A percentile compares a stretch with the other conserved stretches of the same genome.
phyloP scores from a whole-genome alignment of 1,140 invertebrate genomes.

The Leptinotarsa texana region DNA sequence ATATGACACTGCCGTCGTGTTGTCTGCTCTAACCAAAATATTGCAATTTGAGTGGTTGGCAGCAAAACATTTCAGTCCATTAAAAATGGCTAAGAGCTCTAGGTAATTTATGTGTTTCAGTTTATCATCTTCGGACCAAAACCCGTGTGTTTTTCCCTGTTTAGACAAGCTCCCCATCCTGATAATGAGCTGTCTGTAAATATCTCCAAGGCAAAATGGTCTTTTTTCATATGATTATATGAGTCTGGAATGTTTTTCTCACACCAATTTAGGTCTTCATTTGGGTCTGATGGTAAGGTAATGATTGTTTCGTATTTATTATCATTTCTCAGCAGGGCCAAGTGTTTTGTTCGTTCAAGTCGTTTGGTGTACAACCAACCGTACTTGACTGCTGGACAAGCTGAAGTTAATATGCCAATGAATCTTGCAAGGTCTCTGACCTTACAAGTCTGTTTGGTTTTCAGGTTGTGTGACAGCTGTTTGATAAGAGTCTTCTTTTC shows the following conservation, averaged over 20 bases:
- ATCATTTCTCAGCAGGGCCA: not conserved
- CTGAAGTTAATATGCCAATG: conserved; percentile 11
- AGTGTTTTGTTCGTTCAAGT: conserved; percentile 26
- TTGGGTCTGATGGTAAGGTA: conserved; percentile 13
- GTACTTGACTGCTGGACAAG: conserved; percentile 20
- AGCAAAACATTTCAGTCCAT: conserved; percentile 51
- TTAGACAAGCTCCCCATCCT: conserved; percentile 51
- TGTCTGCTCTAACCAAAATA: conserved; percentile 51
- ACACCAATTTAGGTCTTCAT: conserved; percentile 48
- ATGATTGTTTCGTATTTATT: conserved; percentile 23
- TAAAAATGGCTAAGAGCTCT: conserved; percentile 49
- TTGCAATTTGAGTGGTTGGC: conserved; percentile 40
- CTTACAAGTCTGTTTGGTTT: not conserved
- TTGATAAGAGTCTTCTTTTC: conserved; percentile 17
- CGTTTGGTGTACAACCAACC: conserved; percentile 24
- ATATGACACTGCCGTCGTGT: conserved; percentile 53
- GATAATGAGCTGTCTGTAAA: conserved; percentile 51
- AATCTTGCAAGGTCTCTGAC: conserved; percentile 21
- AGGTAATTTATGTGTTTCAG: conserved; percentile 51
- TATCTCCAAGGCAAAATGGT: conserved; percentile 47
- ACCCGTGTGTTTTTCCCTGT: conserved; percentile 37
- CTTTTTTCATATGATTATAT: conserved; percentile 23
- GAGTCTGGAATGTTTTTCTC: conserved; percentile 37
- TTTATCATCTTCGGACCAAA: conserved; percentile 43
- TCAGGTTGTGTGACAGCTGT: not conserved